Evolutionary conservation across 2,888 invertebrate species (phyloP), one percentile per base, ranked within the genome.

Genomic region (Ichneumon xanthorius): DNA sequence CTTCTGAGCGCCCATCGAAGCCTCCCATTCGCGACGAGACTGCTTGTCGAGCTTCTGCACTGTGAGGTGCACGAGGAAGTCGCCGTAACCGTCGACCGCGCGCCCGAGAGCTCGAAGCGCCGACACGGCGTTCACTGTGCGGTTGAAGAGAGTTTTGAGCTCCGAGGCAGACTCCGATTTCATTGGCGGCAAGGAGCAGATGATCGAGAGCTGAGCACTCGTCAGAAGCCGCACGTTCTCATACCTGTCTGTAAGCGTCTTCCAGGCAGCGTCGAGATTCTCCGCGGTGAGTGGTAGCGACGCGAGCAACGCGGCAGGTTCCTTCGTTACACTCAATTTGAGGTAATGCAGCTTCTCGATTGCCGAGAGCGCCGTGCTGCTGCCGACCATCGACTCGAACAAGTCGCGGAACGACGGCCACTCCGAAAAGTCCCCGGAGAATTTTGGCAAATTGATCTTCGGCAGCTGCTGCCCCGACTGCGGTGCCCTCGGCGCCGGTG

Each of bases 381-480:
- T 14, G 0, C 5, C 0, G 0, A 89, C 86, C 37, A 88, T 78
- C 4, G 88, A 80, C 1, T 79, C 65, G 63, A 87, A 89, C 0
- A 82, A 68, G 72, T 87, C 85, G 45, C 85, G 84, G 73, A 86
- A 88, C 6, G 86, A 71, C 11, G 86, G 19, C 89, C 88, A 89
- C 40, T 86, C 79, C 5, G 82, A 79, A 26, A 82, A 87, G 2
- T 81, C 73, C 2, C 88, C 88, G 11, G 80, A 67, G 80, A 89
- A 89, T 22, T 40, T 68, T 3, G 85, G 87, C 4, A 88, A 40
- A 11, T 58, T 61, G 4, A 86, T 55, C 19, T 78, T 65, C 30
- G 88, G 88, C 50, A 88, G 84, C 83, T 45, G 48, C n/a, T 40
- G 4, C 48, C 1, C 6, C 7, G 16, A 33, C 30, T 14, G 19